Percentiles rank a stretch among this genome's conserved stretches.
phyloP scores from a whole-genome alignment of 2,888 invertebrate species.

The Cyaniris semiargus region DNA sequence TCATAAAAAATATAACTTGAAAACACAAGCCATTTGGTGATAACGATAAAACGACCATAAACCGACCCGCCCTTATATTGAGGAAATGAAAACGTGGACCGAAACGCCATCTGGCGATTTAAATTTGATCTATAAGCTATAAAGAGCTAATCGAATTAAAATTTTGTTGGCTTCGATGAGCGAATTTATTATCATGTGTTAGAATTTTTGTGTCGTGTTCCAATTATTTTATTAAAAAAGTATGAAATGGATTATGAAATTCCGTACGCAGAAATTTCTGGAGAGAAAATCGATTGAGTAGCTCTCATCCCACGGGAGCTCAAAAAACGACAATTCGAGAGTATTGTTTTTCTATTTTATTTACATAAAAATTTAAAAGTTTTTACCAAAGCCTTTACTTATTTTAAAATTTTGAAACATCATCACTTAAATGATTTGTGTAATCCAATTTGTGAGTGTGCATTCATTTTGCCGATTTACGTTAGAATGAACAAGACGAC shows the following conservation, averaged over 20 bases:
- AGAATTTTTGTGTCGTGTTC: not conserved
- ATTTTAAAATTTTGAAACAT: too few species aligned
- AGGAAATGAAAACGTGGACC: slow-evolving; percentile 27
- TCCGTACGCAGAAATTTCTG: too few species aligned
- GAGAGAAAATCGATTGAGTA: too few species aligned
- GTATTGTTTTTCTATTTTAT: too few species aligned
- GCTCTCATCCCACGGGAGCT: too few species aligned
- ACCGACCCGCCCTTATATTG: slow-evolving; percentile 70
- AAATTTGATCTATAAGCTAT: slow-evolving; percentile 13
- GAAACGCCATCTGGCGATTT: slow-evolving; percentile 11
- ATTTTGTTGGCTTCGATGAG: not conserved
- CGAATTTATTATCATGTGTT: not conserved
- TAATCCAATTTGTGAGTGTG: not conserved
- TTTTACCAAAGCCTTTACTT: too few species aligned
- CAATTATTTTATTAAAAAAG: not conserved
- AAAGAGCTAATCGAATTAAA: slow-evolving; percentile 20
- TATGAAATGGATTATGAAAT: not conserved
- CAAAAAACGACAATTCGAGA: too few species aligned
- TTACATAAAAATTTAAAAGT: too few species aligned
- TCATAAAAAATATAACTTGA: slow-evolving; percentile 45
- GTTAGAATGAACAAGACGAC: not conserved
- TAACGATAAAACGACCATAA: slow-evolving; percentile 76
- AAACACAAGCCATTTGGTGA: slow-evolving; percentile 61
- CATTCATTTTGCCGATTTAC: not conserved
- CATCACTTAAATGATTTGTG: not conserved